A percentile compares a stretch with the other conserved stretches of the same genome.
Conservation (phyloP, 2,888 invertebrate species). For the Linyphia triangularis region DNA sequence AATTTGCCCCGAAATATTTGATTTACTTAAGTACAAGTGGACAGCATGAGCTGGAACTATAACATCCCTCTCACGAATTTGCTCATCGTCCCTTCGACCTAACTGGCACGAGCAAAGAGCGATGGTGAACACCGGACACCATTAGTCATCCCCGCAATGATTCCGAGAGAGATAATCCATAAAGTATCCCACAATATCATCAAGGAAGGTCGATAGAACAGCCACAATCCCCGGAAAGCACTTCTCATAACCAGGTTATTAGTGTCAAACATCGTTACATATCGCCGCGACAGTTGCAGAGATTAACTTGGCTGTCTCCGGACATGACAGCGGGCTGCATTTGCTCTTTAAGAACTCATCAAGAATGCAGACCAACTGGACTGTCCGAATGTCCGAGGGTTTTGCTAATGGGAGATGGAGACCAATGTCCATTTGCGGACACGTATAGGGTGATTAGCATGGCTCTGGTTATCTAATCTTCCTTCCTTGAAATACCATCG, state of each 20-base stretch:
- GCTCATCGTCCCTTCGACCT: neutral
- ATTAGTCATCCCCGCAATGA: constrained; percentile 64
- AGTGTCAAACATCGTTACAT: constrained; percentile 72
- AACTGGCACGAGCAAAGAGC: neutral
- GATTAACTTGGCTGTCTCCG: constrained; percentile 74
- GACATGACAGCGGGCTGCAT: constrained; percentile 34
- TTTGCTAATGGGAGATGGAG: constrained; percentile 53
- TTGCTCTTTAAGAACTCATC: constrained; percentile 58
- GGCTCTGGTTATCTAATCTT: constrained; percentile 2
- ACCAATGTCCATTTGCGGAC: constrained; percentile 70
- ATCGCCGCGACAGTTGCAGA: constrained; percentile 58
- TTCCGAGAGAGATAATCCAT: constrained; percentile 62
- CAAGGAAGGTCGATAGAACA: constrained; percentile 59
- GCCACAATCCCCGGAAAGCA: constrained; percentile 49
- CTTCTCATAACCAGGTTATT: constrained; percentile 72
- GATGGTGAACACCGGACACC: constrained; percentile 56
- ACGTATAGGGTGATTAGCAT: constrained; percentile 46
- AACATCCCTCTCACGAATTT: neutral
- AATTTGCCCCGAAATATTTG: too few relatives aligned
- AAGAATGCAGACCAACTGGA: constrained; percentile 60
- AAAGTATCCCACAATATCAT: constrained; percentile 67
- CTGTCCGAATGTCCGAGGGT: too few relatives aligned
- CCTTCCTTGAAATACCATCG: neutral
- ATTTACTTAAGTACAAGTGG: too few relatives aligned
- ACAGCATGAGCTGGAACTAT: neutral